Conservation (phyloP, 2,797 vertebrate species). For the Phataginus tetradactyla region DNA sequence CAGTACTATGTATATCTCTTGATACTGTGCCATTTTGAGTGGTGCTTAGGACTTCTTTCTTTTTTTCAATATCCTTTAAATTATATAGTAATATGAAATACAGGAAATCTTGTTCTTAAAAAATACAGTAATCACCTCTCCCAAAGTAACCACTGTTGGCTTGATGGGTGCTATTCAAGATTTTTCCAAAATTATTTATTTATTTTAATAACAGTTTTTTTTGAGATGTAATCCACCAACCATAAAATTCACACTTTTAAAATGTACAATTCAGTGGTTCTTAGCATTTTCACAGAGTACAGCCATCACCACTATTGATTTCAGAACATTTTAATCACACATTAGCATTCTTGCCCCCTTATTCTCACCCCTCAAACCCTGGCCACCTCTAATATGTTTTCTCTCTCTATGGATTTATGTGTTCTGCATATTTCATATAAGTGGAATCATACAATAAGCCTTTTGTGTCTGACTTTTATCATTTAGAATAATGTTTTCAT, state of each 20-base stretch:
- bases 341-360: background rate
- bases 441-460: background rate
- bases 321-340: background rate
- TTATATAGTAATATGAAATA: background rate
- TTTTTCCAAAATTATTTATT: background rate
- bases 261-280: background rate
- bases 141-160: background rate
- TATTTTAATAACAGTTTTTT: background rate
- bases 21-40: background rate
- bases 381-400: background rate
- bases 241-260: background rate
- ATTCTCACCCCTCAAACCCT: background rate
- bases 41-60: background rate
- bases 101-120: background rate
- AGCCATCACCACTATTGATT: background rate
- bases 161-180: background rate
- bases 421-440: background rate
- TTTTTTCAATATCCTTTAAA: slow-evolving; percentile 34
- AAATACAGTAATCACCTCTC: background rate
- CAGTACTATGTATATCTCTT: background rate
- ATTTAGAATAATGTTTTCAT: background rate
- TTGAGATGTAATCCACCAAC: background rate
- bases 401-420: background rate
- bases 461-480: background rate
- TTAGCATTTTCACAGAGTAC: background rate